These are phyloP conservation scores for Stichodactyla helianthus DNA, from an alignment of 64 coral and sea anemone species.

Conservation along the genomic window DNA sequence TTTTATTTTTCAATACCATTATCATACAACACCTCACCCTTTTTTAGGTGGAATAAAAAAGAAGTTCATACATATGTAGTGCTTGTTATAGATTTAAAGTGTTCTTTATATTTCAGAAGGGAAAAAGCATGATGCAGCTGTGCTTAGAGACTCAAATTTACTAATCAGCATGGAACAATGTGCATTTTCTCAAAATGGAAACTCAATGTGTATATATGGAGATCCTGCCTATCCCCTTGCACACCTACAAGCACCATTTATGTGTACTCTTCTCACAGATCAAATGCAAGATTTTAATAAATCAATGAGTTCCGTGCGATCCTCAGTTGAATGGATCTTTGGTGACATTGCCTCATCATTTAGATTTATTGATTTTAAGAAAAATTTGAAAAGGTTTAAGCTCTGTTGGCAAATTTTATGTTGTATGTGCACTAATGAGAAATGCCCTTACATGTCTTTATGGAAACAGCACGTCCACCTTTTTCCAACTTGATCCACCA, in stretches of 20 bases:
- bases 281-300: not conserved
- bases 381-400: too few species aligned
- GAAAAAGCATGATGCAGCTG: conserved; percentile 22
- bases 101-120: conserved; percentile 24
- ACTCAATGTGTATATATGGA: conserved; percentile 8
- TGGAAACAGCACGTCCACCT: too few species aligned
- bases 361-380: too few species aligned
- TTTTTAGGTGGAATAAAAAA: not conserved
- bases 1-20: too few species aligned
- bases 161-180: not conserved
- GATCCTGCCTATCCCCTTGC: conserved; percentile 6
- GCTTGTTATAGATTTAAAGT: not conserved
- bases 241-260: conserved; percentile 20
- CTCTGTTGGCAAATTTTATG: too few species aligned
- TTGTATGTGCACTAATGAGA: too few species aligned
- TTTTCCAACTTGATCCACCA: too few species aligned
- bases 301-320: too few species aligned
- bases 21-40: not conserved
- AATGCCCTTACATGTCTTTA: too few species aligned
- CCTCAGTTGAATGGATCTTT: too few species aligned
- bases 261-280: not conserved
- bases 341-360: too few species aligned
- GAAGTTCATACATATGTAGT: not conserved
- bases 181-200: not conserved
- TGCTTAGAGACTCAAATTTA: not conserved